Evolutionary conservation across 1,140 invertebrate genomes (phyloP), one percentile per base, ranked within the genome.

Genomic region (Lepidurus arcticus): DNA sequence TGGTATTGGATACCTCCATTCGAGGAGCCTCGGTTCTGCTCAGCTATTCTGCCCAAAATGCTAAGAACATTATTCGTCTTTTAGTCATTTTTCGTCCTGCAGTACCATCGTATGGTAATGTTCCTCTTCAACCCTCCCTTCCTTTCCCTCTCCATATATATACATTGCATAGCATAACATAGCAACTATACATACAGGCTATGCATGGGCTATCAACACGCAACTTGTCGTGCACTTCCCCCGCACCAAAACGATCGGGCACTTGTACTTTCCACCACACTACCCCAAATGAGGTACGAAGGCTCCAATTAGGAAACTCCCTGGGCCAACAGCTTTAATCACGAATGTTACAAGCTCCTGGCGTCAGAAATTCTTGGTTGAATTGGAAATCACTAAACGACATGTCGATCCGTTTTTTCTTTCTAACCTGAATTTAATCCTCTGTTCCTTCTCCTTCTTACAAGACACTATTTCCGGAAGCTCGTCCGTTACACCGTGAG

Each of bases 181-280:
- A 4, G 3, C 34, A 34, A 34, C 34, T 34, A 34, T 34, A 34
- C 34, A 34, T 34, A 34, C 34, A 34, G 34, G 34, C 34, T 34
- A 0, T 34, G 34, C 34, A 4, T 34, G 53, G 53, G 13, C 16
- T 13, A 16, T 65, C 7, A 16, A 16, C 6, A 13, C 13, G 6
- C 53, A 13, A 65, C 53, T 21, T 34, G 34, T 65, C 21, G 13
- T 7, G 45, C 53, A 65, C 53, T 65, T 65, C 21, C 53, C 53
- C 53, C 7, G 2, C 34, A 3, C 2, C 16, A 65, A 11, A 65
- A 65, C 53, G 53, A 21, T 65, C n/a, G 21, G 53, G 53, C 53
- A 65, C 53, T 65, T 65, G 53, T 65, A 65, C 21, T 13, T n/a
- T 65, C 53, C 53, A 65, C 53, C 53, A n/a, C 53, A 65, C 16